Conservation (phyloP, 1,140 invertebrate genomes). For the Glomeris maerens region DNA sequence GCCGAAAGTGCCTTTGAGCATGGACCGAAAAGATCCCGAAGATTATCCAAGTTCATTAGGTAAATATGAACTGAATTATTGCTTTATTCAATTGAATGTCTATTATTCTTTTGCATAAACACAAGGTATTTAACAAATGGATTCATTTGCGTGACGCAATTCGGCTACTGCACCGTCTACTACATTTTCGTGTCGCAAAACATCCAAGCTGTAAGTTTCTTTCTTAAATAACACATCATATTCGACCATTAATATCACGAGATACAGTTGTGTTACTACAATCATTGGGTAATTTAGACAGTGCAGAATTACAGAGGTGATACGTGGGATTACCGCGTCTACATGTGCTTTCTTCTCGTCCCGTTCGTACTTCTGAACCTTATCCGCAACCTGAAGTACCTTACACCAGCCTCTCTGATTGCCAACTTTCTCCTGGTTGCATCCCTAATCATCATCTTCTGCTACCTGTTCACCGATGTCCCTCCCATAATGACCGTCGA, state of each 20-base stretch:
- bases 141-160: constrained; percentile 78
- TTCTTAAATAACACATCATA: too few relatives aligned
- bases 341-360: constrained; percentile 54
- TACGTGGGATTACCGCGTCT: constrained; percentile 44
- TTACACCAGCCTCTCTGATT: constrained; percentile 64
- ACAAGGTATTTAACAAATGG: constrained; percentile 55
- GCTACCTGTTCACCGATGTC: constrained; percentile 59
- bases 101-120: constrained; percentile 24
- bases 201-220: constrained; percentile 50
- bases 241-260: not conserved
- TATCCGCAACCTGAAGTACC: constrained; percentile 63
- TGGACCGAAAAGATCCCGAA: not conserved
- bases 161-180: constrained; percentile 93
- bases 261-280: too few relatives aligned
- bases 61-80: not conserved
- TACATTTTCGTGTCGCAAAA: constrained; percentile 87
- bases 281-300: constrained; percentile 48
- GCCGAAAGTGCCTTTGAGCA: not conserved
- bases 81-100: not conserved
- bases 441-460: constrained; percentile 58
- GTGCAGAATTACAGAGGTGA: constrained; percentile 43
- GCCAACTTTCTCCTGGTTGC: constrained; percentile 47
- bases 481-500: constrained; percentile 27
- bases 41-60: not conserved
- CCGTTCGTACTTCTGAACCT: constrained; percentile 56